Evolutionary conservation across 2,113 vertebrate species (phyloP), one percentile per base, ranked within the genome.

Genomic region (Podarcis muralis): DNA sequence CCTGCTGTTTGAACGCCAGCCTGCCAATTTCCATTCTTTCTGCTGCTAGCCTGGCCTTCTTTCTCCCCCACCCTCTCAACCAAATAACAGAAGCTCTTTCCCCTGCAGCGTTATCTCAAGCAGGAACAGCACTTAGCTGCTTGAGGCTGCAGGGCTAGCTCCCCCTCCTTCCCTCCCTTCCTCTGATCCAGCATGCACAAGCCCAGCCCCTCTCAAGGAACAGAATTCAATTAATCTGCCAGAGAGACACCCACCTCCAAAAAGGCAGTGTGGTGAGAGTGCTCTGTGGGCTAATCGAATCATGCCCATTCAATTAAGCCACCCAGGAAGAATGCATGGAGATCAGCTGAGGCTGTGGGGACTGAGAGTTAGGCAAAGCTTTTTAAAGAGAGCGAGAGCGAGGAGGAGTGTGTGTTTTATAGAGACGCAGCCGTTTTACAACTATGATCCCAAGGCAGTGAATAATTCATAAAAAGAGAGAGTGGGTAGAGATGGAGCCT

Each of bases 261-360:
- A 80, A 79, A 79, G 85, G 75, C 75, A 32, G 59, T 2, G 11
- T 16, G 20, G 75, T 12, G 40, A 68, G 62, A 66, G 59, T 25
- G 37, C 85, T 48, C 37, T 48, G 62, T 11, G 40, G 75, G 85
- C 85, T 86, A 79, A 86, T 86, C 76, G 62, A 86, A 86, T 79
- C 85, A 86, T 43, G 85, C 75, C 85, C 85, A 68, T 79, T 86
- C 85, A 79, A 86, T 86, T 86, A 86, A 86, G 37, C 85, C 85
- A 68, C 85, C 85, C 85, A 68, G 85, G 75, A 86, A 79, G 85
- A 79, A 79, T 32, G 75, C 75, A 48, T 12, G 16, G 75, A 68
- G 75, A 69, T 68, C 62, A 6, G 75, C 62, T 69, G 6, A 62
- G 85, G 75, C 75, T 40, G 48, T 6, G 11, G 30, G 22, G 22